phyloP scores from a whole-genome alignment of 2,888 invertebrate genomes.

The Theodoxus fluviatilis region DNA sequence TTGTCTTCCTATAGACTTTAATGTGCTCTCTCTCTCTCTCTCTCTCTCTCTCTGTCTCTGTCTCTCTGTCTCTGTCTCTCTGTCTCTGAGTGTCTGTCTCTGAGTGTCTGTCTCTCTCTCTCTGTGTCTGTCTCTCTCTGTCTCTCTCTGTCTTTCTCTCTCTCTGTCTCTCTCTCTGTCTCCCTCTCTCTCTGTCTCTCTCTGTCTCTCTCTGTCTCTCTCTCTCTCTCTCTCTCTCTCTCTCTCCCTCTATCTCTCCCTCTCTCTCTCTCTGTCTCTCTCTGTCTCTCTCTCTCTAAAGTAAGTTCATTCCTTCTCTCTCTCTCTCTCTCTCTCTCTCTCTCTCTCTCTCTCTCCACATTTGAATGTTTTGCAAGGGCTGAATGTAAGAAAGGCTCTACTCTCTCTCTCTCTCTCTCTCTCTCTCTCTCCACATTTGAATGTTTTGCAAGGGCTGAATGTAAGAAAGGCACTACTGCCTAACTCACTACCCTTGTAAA shows the following conservation, averaged over 20 bases:
- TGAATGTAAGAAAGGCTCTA: no score
- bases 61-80: slow-evolving; percentile 5
- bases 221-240: slow-evolving; percentile 10
- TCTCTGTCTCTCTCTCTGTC: background rate
- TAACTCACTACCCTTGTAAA: no score
- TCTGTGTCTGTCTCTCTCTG: background rate
- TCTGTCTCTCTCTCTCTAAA: slow-evolving; percentile 13
- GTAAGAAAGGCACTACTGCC: no score
- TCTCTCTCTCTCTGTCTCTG: slow-evolving; percentile 2
- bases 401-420: background rate
- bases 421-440: background rate
- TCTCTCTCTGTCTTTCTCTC: background rate
- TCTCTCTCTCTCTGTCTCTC: slow-evolving; percentile 2
- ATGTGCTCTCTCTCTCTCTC: background rate
- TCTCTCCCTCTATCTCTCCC: slow-evolving; percentile 6
- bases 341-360: background rate
- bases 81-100: background rate
- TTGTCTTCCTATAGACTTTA: background rate
- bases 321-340: background rate
- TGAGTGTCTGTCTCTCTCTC: background rate
- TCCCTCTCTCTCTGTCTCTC: slow-evolving; percentile 14
- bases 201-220: slow-evolving; percentile 9
- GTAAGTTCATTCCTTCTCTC: background rate
- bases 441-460: background rate
- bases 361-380: no score